Conservation (phyloP, 2,797 vertebrate genomes). For the Myripristis jacobus region DNA sequence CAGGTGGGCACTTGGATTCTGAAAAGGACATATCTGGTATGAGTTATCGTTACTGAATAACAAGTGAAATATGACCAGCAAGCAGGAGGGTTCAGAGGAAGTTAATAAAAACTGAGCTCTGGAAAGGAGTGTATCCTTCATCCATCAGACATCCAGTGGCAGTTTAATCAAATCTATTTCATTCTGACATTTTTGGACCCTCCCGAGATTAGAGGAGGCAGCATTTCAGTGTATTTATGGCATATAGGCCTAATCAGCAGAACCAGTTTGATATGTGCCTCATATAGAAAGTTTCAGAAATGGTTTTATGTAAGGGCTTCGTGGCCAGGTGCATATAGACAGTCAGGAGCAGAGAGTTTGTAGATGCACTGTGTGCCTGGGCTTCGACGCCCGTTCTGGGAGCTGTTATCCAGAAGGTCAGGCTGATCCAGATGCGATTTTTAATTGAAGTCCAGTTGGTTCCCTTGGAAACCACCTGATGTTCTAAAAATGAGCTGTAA, state of each 20-base stretch:
- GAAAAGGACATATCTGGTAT: too few species aligned
- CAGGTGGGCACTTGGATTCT: too few species aligned
- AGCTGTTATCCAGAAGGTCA: conserved; percentile 36
- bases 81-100: neutral
- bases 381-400: conserved; percentile 19
- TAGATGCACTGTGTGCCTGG: neutral
- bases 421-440: conserved; percentile 26
- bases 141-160: conserved; percentile 14
- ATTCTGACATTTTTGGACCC: conserved; percentile 11
- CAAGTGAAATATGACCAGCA: neutral
- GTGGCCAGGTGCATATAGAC: too few species aligned
- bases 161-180: conserved; percentile 29
- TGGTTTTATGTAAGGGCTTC: neutral
- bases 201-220: neutral
- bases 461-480: conserved; percentile 64
- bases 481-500: neutral
- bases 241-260: neutral
- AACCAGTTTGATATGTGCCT: neutral
- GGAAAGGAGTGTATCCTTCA: neutral
- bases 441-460: conserved; percentile 50
- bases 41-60: neutral
- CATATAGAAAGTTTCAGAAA: neutral
- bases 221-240: neutral
- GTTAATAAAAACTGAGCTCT: conserved; percentile 10
- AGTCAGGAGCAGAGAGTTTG: too few species aligned